Percentiles rank a stretch among this genome's conserved stretches.
These are phyloP conservation scores for Synanthedon myopaeformis DNA, from an alignment of 2,888 invertebrate species.

Conservation along the genomic window DNA sequence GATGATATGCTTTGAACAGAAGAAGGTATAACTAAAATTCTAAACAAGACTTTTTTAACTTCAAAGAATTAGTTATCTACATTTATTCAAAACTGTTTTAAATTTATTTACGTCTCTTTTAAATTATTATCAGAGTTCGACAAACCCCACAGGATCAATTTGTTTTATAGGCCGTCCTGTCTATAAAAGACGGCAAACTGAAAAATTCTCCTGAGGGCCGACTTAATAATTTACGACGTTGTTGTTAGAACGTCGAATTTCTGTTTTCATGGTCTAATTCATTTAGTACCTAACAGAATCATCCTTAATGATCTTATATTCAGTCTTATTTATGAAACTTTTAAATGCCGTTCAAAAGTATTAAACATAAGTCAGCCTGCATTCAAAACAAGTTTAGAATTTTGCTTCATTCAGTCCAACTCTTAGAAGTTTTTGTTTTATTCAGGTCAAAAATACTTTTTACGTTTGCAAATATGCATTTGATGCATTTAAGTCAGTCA, in stretches of 20 bases:
- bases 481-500: too few relatives aligned
- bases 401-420: background rate
- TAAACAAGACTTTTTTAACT: background rate
- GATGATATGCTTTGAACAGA: background rate
- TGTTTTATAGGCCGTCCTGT: constrained; percentile 40
- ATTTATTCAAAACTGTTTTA: constrained; percentile 1
- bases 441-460: too few relatives aligned
- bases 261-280: constrained; percentile 1
- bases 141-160: constrained; percentile 41
- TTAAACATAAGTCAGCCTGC: too few relatives aligned
- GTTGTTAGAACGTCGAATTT: constrained; percentile 18
- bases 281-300: background rate
- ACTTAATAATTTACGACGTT: constrained; percentile 39
- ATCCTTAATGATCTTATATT: too few relatives aligned
- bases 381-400: background rate
- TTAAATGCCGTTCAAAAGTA: too few relatives aligned
- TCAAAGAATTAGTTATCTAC: background rate
- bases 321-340: too few relatives aligned
- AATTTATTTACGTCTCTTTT: constrained; percentile 20
- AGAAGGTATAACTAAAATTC: too few relatives aligned
- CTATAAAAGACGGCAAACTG: constrained; percentile 43
- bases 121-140: constrained; percentile 35
- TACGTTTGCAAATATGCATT: too few relatives aligned
- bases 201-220: constrained; percentile 32
- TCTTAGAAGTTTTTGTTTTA: background rate